Conservation (phyloP, 2,797 vertebrate species). For the Gymnopithys bicolor region DNA sequence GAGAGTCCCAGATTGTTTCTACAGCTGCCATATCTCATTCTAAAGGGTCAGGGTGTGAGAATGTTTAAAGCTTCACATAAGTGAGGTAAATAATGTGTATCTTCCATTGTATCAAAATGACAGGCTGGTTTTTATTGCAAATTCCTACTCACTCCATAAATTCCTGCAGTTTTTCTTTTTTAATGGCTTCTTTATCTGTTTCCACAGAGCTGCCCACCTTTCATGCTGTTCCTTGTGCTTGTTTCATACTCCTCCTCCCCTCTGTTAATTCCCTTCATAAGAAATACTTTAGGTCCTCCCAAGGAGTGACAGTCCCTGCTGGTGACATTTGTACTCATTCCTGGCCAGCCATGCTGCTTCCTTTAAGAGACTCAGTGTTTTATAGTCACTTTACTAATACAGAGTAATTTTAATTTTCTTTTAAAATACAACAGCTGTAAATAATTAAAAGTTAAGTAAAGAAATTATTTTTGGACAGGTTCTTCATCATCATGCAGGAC, state of each 20-base stretch:
- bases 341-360: background rate
- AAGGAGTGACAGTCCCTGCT: background rate
- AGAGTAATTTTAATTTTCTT: background rate
- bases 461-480: background rate
- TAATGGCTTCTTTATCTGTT: background rate
- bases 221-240: background rate
- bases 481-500: background rate
- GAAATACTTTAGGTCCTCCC: background rate
- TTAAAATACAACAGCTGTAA: background rate
- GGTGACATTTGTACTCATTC: background rate
- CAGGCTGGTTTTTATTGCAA: background rate
- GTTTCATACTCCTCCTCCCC: background rate
- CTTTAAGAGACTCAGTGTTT: background rate
- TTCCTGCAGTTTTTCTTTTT: background rate
- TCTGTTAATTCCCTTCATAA: background rate
- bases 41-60: background rate
- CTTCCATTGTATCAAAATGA: background rate
- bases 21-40: background rate
- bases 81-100: background rate
- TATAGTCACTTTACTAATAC: background rate
- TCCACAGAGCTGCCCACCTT: background rate
- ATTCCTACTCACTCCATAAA: background rate
- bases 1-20: background rate
- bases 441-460: background rate
- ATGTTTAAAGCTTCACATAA: background rate